phyloP scores from a whole-genome alignment of 2,113 vertebrate species.

The Heterotilapia buettikoferi region DNA sequence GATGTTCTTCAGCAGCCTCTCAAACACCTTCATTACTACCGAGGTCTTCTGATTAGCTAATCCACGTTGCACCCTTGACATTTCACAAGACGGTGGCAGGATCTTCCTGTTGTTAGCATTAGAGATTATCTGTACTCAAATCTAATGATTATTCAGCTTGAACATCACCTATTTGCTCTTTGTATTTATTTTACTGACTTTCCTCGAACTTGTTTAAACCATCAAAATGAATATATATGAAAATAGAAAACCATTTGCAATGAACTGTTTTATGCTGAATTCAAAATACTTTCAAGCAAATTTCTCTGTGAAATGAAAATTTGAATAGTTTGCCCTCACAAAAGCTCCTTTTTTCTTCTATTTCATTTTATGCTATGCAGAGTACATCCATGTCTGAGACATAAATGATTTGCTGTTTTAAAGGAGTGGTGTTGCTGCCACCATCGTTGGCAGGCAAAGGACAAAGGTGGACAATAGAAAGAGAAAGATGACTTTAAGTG shows the following conservation, averaged over 20 bases:
- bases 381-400: background rate
- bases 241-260: background rate
- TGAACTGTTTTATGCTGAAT: background rate
- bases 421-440: background rate
- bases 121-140: background rate
- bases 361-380: rapidly evolving
- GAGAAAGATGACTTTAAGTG: background rate
- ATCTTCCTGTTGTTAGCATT: too few species aligned
- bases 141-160: background rate
- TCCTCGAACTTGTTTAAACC: background rate
- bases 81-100: too few species aligned
- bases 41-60: too few species aligned
- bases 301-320: background rate
- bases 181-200: background rate
- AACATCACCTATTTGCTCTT: background rate
- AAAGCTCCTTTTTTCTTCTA: background rate
- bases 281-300: background rate
- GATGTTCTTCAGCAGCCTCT: too few species aligned
- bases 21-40: too few species aligned
- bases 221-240: background rate
- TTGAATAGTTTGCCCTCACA: background rate
- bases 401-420: background rate
- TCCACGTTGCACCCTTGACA: too few species aligned
- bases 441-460: background rate
- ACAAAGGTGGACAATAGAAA: background rate